A percentile compares a stretch with the other conserved stretches of the same genome.
phyloP scores from a whole-genome alignment of 2,113 vertebrate genomes.

The Gallinago media region DNA sequence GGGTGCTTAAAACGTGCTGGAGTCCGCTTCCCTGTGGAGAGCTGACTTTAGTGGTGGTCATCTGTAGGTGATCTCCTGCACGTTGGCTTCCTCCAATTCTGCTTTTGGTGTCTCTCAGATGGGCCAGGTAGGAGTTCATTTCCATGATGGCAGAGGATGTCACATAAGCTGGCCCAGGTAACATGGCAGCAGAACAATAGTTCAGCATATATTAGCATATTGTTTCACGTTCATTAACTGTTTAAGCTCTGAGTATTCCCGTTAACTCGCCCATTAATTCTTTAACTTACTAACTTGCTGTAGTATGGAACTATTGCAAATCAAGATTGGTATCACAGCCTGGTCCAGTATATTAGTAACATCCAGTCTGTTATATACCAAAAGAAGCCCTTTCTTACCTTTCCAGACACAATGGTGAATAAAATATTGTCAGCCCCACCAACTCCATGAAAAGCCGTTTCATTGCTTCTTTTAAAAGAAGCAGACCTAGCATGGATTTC shows the following conservation, averaged over 20 bases:
- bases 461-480: neutral
- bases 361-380: neutral
- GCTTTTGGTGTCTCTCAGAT: neutral
- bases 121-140: neutral
- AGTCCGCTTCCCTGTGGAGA: neutral
- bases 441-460: neutral
- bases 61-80: neutral
- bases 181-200: neutral
- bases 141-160: neutral
- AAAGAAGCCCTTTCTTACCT: neutral
- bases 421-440: neutral
- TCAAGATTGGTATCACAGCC: fast-evolving
- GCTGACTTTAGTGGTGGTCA: neutral
- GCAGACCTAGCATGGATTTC: neutral
- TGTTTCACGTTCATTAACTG: neutral
- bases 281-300: neutral
- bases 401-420: neutral
- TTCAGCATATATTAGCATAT: fast-evolving
- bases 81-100: neutral
- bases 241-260: neutral
- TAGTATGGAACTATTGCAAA: fast-evolving
- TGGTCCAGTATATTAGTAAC: neutral
- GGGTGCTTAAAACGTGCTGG: neutral
- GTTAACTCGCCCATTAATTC: fast-evolving
- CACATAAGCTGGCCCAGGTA: neutral